Conservation (phyloP, 1,140 invertebrate species). For the Coboldia fuscipes region DNA sequence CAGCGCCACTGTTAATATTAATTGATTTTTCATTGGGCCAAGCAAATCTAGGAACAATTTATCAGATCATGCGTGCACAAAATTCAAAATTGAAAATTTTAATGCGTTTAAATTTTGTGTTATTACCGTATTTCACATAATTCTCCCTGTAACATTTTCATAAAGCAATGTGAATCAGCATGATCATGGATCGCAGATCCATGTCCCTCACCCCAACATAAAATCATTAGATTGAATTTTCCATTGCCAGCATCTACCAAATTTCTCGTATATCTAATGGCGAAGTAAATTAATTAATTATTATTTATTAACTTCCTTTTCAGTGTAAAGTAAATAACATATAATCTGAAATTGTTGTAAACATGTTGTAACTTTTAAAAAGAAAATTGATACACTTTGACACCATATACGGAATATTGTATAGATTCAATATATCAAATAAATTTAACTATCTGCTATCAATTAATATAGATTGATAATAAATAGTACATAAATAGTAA, state of each 20-base stretch:
- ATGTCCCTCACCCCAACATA: slow-evolving; percentile 94
- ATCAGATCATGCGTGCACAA: not conserved
- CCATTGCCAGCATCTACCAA: slow-evolving; percentile 88
- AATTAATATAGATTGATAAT: not conserved
- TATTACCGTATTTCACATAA: slow-evolving; percentile 41
- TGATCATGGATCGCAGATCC: slow-evolving; percentile 93
- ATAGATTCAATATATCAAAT: too few species aligned
- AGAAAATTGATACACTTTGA: too few species aligned
- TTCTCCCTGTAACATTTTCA: slow-evolving; percentile 69
- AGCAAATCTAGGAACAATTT: too few species aligned
- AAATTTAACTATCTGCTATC: not conserved
- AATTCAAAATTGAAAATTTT: too few species aligned
- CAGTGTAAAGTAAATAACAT: too few species aligned
- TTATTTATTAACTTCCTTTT: too few species aligned
- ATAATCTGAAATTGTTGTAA: too few species aligned
- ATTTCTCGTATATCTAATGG: slow-evolving; percentile 72
- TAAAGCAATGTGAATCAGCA: slow-evolving; percentile 89
- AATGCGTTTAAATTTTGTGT: too few species aligned
- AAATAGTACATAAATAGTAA: not conserved
- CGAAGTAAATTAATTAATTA: not conserved
- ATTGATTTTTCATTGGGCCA: slow-evolving; percentile 12
- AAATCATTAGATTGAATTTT: slow-evolving; percentile 90
- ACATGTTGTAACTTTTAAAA: too few species aligned
- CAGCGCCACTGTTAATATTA: slow-evolving; percentile 1
- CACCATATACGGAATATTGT: too few species aligned